Conservation (phyloP, 2,797 vertebrate species). For the Mus minutoides region DNA sequence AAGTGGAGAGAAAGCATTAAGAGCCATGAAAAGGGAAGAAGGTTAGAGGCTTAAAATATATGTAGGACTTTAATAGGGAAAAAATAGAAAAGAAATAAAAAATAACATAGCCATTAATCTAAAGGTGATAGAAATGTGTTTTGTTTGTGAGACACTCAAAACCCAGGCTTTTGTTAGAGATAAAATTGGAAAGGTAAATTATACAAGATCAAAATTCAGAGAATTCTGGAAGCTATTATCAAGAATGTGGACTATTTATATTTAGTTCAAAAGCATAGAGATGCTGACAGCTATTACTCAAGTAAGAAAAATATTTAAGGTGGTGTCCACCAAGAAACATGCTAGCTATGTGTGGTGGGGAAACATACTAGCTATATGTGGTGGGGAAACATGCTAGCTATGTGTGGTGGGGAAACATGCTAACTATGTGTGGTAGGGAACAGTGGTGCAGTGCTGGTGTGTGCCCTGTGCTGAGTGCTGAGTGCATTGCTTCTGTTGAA, state of each 20-base stretch:
- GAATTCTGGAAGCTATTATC: not conserved
- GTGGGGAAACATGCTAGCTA: not conserved
- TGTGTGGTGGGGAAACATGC: not conserved
- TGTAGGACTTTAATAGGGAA: not conserved
- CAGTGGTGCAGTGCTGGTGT: not conserved
- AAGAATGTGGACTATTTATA: not conserved
- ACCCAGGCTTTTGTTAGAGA: not conserved
- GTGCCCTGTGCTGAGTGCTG: not conserved
- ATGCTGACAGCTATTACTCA: not conserved
- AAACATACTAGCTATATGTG: too few relatives aligned
- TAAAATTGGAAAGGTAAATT: not conserved
- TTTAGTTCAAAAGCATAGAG: slow-evolving; percentile 9
- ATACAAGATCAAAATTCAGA: not conserved
- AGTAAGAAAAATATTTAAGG: not conserved
- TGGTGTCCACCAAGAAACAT: not conserved
- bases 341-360: not conserved
- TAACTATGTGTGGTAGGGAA: not conserved
- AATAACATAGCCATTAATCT: not conserved
- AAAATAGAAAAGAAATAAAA: not conserved
- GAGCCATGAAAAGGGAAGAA: not conserved
- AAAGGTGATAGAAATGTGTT: not conserved
- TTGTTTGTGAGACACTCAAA: not conserved
- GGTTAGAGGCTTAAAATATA: not conserved
- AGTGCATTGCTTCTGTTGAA: not conserved
- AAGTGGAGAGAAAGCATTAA: not conserved